Percentiles rank a stretch among this genome's conserved stretches.
These are phyloP conservation scores for Brenthis hecate DNA, from an alignment of 2,888 invertebrate species.

Conservation along the genomic window DNA sequence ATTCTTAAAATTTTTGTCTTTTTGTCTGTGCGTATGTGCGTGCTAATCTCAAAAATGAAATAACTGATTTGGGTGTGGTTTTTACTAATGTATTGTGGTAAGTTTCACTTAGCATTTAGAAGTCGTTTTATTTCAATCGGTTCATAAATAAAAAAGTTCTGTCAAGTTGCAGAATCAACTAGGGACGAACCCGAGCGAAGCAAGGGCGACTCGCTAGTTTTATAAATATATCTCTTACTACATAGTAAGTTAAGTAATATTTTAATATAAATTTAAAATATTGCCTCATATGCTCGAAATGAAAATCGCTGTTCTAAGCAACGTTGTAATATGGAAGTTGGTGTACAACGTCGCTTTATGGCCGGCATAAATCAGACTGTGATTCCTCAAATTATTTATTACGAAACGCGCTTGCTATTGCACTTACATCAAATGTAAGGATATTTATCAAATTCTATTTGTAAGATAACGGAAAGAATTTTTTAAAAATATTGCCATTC, in stretches of 20 bases:
- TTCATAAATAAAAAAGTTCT: too few species aligned
- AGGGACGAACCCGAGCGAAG: too few species aligned
- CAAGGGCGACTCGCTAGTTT: too few species aligned
- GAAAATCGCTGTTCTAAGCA: slow-evolving; percentile 33
- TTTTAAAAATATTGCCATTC: too few species aligned
- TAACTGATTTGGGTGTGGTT: too few species aligned
- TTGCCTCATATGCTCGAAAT: slow-evolving; percentile 9
- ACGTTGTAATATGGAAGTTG: slow-evolving; percentile 41
- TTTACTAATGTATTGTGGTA: too few species aligned
- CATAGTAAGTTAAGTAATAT: slow-evolving; percentile 5
- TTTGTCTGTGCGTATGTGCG: too few species aligned
- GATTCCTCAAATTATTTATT: slow-evolving; percentile 51
- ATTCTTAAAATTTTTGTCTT: too few species aligned
- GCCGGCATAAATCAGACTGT: slow-evolving; percentile 47
- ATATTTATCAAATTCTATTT: slow-evolving; percentile 28
- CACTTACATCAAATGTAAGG: slow-evolving; percentile 32
- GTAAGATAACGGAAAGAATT: neutral
- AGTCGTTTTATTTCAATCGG: too few species aligned
- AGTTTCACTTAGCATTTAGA: too few species aligned
- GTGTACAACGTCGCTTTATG: slow-evolving; percentile 46
- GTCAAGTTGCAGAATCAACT: too few species aligned
- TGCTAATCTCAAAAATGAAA: too few species aligned
- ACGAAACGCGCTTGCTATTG: slow-evolving; percentile 44
- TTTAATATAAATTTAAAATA: slow-evolving; percentile 18
- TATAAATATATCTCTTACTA: neutral